A percentile compares a stretch with the other conserved stretches of the same genome.
phyloP scores from a whole-genome alignment of 2,113 vertebrate species.

The Symphodus melops region DNA sequence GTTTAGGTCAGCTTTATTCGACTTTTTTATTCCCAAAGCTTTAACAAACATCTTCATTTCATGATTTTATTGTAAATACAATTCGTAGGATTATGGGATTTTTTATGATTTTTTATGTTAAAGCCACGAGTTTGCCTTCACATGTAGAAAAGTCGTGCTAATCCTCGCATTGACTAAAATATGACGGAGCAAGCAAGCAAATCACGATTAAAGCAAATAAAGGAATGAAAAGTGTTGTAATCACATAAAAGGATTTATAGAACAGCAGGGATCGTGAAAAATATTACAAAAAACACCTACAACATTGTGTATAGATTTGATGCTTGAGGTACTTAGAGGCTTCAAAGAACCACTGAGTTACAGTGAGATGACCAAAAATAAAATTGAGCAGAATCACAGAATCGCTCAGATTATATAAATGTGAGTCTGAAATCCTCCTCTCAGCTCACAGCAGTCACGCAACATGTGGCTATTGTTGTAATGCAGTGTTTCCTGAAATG shows the following conservation, averaged over 20 bases:
- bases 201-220: not conserved
- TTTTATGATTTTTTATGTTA: no score
- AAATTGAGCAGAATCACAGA: slow-evolving; percentile 26
- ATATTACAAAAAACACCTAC: not conserved
- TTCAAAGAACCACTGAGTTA: not conserved
- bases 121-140: not conserved
- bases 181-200: slow-evolving; percentile 18
- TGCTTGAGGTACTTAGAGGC: slow-evolving; percentile 1
- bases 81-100: no score
- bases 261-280: slow-evolving; percentile 1
- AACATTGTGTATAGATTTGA: slow-evolving; percentile 3
- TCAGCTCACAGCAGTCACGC: slow-evolving; percentile 39
- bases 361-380: not conserved
- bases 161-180: slow-evolving; percentile 4
- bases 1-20: no score
- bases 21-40: no score
- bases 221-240: not conserved
- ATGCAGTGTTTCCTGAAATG: not conserved
- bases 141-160: not conserved
- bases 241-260: not conserved
- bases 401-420: slow-evolving; percentile 47
- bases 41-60: no score
- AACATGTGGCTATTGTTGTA: slow-evolving; percentile 38
- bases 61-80: no score
- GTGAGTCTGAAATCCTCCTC: slow-evolving; percentile 43